Conservation (phyloP, 2,113 vertebrate genomes). For the Dasyprocta punctata region DNA sequence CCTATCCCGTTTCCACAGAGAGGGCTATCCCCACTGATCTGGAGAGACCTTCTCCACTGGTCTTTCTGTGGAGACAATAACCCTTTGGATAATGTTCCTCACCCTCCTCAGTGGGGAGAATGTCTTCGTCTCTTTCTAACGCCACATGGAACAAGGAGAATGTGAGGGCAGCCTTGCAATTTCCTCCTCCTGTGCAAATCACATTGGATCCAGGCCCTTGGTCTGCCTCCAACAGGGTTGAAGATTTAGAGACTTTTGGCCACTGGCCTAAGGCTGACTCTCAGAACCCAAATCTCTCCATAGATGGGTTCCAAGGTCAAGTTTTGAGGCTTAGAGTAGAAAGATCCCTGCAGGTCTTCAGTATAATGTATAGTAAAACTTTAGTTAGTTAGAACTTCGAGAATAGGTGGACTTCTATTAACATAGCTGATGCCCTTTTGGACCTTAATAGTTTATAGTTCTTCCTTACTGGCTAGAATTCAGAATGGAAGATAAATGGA, state of each 20-base stretch:
- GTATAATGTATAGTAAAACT: background rate
- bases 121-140: background rate
- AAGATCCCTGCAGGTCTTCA: background rate
- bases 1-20: background rate
- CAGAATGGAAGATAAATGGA: background rate
- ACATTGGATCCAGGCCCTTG: background rate
- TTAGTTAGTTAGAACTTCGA: background rate
- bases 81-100: background rate
- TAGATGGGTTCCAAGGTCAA: background rate
- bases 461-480: background rate
- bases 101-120: background rate
- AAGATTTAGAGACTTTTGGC: background rate
- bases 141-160: background rate
- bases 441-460: background rate
- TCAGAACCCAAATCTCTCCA: background rate
- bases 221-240: background rate
- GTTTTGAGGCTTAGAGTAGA: background rate
- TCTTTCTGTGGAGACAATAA: background rate
- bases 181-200: background rate
- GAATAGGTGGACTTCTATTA: background rate
- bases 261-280: background rate
- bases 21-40: background rate
- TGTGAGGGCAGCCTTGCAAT: background rate
- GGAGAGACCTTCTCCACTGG: background rate
- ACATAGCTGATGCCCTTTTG: background rate